Conservation (phyloP, 2,888 invertebrate genomes). For the Tetranychus truncatus region DNA sequence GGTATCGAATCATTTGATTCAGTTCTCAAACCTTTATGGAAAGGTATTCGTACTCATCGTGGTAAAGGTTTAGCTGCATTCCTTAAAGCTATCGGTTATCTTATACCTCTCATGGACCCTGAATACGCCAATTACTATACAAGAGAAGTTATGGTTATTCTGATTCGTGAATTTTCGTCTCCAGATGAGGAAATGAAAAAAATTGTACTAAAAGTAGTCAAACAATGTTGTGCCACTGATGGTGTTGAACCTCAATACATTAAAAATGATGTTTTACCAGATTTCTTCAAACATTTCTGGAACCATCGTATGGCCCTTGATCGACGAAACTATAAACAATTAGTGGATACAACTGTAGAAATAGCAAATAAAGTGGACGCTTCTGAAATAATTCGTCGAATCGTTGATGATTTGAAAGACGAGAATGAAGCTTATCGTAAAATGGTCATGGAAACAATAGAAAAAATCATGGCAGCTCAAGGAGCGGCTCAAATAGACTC, state of each 20-base stretch:
- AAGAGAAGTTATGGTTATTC: conserved; percentile 93
- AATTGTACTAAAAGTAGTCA: conserved; percentile 96
- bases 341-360: conserved; percentile 98
- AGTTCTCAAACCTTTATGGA: conserved; percentile 96
- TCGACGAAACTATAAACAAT: conserved; percentile 82
- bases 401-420: conserved; percentile 97
- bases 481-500: conserved; percentile 97
- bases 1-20: conserved; percentile 99
- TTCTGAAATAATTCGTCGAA: conserved; percentile 91
- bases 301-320: conserved; percentile 99
- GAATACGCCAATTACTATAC: conserved; percentile 99
- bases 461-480: conserved; percentile 90
- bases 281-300: conserved; percentile 99
- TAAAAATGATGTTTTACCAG: conserved; percentile 93
- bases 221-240: conserved; percentile 98
- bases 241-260: conserved; percentile 99
- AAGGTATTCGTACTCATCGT: conserved; percentile 71
- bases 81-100: conserved; percentile 93
- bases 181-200: conserved; percentile 99
- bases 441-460: conserved; percentile 99
- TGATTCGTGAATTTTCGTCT: conserved; percentile 97
- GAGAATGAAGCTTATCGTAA: conserved; percentile 98
- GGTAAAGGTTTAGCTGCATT: conserved; percentile 90
- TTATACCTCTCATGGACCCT: conserved; percentile 98
- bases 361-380: conserved; percentile 99